Evolutionary conservation across 2,797 vertebrate genomes (phyloP).

Genomic region (Takifugu ocellatus): DNA sequence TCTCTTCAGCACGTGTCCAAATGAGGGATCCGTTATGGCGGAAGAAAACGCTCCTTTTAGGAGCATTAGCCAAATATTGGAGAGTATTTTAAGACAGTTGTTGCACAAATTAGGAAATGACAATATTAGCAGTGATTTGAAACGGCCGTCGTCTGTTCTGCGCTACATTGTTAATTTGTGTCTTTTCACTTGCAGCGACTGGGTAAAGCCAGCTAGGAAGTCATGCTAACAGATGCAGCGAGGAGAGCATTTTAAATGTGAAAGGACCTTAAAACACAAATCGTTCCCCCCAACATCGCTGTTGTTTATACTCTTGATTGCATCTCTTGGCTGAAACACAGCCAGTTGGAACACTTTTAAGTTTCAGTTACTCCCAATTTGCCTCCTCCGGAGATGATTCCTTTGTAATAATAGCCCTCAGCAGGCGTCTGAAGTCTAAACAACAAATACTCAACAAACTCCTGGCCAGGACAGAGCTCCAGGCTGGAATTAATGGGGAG

Average conservation of each 20-base stretch:
- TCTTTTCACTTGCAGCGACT: too few species aligned
- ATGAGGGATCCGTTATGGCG: too few species aligned
- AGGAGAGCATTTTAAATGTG: slow-evolving; percentile 39
- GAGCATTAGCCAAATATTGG: too few species aligned
- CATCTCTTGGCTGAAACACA: slow-evolving; percentile 24
- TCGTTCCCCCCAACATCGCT: slow-evolving; percentile 25
- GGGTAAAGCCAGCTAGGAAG: too few species aligned
- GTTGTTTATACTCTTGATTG: slow-evolving; percentile 6
- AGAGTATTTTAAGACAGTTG: too few species aligned
- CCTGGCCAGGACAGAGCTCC: slow-evolving; percentile 41
- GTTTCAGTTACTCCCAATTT: slow-evolving; percentile 53
- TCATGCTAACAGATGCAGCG: background rate
- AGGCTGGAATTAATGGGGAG: slow-evolving; percentile 48
- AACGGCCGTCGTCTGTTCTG: too few species aligned
- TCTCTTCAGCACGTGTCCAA: too few species aligned
- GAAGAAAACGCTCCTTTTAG: too few species aligned
- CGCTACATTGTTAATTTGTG: too few species aligned
- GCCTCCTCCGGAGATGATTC: slow-evolving; percentile 54
- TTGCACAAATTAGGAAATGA: too few species aligned
- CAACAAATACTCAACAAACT: slow-evolving; percentile 41
- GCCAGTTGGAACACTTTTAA: slow-evolving; percentile 55
- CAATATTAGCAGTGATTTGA: too few species aligned
- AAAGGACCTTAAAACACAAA: slow-evolving; percentile 20
- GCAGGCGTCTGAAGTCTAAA: slow-evolving; percentile 45
- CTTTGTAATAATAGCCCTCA: slow-evolving; percentile 63